A percentile compares a stretch with the other conserved stretches of the same genome.
phyloP scores from a whole-genome alignment of 2,797 vertebrate species.

The Lophius americanus region DNA sequence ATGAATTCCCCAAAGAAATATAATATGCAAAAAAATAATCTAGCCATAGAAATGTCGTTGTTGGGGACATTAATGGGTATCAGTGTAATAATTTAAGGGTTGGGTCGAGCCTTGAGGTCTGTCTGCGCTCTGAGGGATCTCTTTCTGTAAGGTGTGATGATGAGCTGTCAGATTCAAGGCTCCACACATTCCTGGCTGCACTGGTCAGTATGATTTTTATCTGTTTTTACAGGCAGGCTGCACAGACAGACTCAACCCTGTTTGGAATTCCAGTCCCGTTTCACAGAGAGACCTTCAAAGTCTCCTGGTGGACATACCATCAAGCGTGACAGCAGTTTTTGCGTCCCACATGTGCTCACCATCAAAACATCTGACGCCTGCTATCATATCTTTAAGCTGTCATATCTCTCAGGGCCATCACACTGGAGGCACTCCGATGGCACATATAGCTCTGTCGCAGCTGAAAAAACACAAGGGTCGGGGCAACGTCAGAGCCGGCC shows the following conservation, averaged over 20 bases:
- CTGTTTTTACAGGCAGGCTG: slow-evolving; percentile 73
- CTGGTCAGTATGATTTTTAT: slow-evolving; percentile 67
- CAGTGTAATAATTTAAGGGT: neutral
- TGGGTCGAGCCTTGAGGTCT: slow-evolving; percentile 12
- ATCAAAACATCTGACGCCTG: slow-evolving; percentile 31
- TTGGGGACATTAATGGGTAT: too few relatives aligned
- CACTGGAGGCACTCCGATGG: slow-evolving; percentile 6
- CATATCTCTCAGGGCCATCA: slow-evolving; percentile 46
- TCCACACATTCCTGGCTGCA: slow-evolving; percentile 68
- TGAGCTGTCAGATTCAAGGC: slow-evolving; percentile 43
- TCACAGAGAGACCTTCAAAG: slow-evolving; percentile 39
- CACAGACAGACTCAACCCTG: slow-evolving; percentile 62
- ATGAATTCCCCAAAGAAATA: too few relatives aligned
- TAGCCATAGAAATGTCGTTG: neutral
- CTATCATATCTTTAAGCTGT: slow-evolving; percentile 25
- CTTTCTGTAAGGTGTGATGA: slow-evolving; percentile 48
- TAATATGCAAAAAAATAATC: too few relatives aligned
- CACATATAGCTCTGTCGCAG: slow-evolving; percentile 44
- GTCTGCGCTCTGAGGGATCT: neutral
- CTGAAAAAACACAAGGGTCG: slow-evolving; percentile 63
- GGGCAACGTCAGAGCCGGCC: slow-evolving; percentile 21
- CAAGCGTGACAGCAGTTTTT: slow-evolving; percentile 35
- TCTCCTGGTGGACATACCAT: slow-evolving; percentile 52
- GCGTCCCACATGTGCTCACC: slow-evolving; percentile 29
- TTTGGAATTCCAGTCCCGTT: slow-evolving; percentile 69